Evolutionary conservation across 2,113 vertebrate species (phyloP).

Genomic region (Jacana jacana): DNA sequence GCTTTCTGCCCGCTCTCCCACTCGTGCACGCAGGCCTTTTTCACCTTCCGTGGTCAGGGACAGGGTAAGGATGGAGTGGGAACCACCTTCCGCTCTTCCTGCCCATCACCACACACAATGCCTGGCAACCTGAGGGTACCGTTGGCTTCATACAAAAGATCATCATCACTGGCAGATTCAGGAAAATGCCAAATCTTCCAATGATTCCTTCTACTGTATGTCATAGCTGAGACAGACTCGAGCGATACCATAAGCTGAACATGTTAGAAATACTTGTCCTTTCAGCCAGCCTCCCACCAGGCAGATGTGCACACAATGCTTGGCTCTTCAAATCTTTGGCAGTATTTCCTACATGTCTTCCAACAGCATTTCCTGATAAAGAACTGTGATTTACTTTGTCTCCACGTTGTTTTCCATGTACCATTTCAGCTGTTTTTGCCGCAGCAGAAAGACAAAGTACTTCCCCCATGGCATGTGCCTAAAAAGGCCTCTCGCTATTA

Average conservation of each 20-base stretch:
- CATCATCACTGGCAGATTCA: not conserved
- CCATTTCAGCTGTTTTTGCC: not conserved
- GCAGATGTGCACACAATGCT: not conserved
- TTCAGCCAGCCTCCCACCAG: not conserved
- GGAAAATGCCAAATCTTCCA: not conserved
- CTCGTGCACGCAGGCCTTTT: too few species aligned
- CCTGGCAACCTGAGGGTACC: not conserved
- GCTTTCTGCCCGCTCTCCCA: not conserved
- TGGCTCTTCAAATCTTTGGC: not conserved
- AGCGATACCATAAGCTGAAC: not conserved
- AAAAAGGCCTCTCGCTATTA: not conserved
- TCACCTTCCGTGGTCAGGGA: not conserved
- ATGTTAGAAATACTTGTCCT: not conserved
- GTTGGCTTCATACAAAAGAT: not conserved
- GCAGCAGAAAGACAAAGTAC: not conserved
- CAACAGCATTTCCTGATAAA: not conserved
- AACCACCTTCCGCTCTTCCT: not conserved
- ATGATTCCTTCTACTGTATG: not conserved
- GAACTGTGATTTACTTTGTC: not conserved
- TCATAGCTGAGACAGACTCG: not conserved
- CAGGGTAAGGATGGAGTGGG: not conserved
- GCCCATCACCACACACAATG: not conserved
- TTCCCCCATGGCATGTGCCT: not conserved
- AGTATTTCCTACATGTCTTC: not conserved
- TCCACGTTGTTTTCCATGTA: not conserved